phyloP scores from a whole-genome alignment of 2,113 vertebrate genomes.

The Machaerirhynchus nigripectus region DNA sequence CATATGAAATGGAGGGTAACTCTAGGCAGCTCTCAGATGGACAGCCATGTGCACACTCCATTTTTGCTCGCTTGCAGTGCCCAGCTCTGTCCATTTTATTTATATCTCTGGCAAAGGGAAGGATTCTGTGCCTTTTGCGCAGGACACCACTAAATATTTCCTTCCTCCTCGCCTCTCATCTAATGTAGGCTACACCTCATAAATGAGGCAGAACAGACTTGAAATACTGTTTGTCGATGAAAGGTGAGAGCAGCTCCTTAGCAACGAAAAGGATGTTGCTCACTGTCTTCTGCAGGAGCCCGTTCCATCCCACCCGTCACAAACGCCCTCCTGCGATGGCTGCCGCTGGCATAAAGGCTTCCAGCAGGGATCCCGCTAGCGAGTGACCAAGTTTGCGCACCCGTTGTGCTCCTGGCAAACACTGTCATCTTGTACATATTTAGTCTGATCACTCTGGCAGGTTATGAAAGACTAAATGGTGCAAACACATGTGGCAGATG shows the following conservation, averaged over 20 bases:
- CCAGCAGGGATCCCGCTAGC: not conserved
- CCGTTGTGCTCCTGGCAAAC: not conserved
- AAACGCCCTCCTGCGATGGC: not conserved
- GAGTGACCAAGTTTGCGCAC: not conserved
- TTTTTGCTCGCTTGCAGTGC: not conserved
- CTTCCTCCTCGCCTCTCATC: not conserved
- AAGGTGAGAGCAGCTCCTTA: conserved; percentile 14
- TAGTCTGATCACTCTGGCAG: conserved; percentile 20
- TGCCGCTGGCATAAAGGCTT: not conserved
- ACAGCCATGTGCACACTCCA: fast-evolving
- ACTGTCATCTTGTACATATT: not conserved
- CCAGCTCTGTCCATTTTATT: not conserved
- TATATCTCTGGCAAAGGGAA: not conserved
- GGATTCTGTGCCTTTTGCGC: not conserved
- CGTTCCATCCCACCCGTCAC: not conserved
- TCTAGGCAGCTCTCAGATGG: not conserved
- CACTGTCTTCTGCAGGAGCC: not conserved
- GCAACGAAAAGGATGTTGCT: not conserved
- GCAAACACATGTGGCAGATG: conserved; percentile 49
- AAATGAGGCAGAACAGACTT: conserved; percentile 29
- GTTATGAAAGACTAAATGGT: conserved; percentile 22
- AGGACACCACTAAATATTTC: not conserved
- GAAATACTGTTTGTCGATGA: conserved; percentile 11
- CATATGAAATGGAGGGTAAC: not conserved
- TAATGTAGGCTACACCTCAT: not conserved